Percentiles rank a stretch among this genome's conserved stretches.
Conservation (phyloP, 2,888 invertebrate genomes). For the Sinohyriopsis cumingii region DNA sequence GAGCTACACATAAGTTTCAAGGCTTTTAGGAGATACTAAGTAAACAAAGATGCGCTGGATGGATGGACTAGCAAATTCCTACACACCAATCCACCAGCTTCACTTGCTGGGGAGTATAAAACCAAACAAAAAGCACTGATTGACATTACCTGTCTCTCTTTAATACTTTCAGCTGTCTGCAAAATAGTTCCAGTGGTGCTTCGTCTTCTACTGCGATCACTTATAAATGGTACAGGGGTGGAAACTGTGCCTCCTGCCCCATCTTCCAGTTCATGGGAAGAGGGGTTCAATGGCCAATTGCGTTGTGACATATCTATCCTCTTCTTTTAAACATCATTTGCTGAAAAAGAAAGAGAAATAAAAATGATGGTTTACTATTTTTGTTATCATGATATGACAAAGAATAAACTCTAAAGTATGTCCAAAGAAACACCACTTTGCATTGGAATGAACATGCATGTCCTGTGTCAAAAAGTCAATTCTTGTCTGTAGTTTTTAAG, state of each 20-base stretch:
- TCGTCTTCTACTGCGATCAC: constrained; percentile 27
- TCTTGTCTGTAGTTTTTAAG: too few species aligned
- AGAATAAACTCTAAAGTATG: too few species aligned
- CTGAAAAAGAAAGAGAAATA: too few species aligned
- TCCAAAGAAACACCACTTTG: too few species aligned
- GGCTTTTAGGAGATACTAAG: not conserved
- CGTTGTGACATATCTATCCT: too few species aligned
- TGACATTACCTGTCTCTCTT: constrained; percentile 55
- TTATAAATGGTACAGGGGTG: not conserved
- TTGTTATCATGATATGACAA: too few species aligned
- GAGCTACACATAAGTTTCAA: too few species aligned
- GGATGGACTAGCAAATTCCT: not conserved
- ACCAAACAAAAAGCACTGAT: not conserved
- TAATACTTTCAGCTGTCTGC: constrained; percentile 49
- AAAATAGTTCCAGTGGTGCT: constrained; percentile 45
- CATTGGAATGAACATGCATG: too few species aligned
- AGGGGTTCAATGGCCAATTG: too few species aligned
- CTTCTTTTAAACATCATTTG: too few species aligned
- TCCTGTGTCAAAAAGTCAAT: too few species aligned
- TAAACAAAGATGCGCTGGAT: not conserved
- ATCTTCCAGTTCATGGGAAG: constrained; percentile 4
- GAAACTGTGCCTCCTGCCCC: constrained; percentile 5
- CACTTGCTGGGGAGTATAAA: not conserved
- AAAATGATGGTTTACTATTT: too few species aligned
- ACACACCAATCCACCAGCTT: not conserved